These are phyloP conservation scores for Oscheius onirici DNA, from an alignment of 2,888 invertebrate genomes.

Conservation along the genomic window DNA sequence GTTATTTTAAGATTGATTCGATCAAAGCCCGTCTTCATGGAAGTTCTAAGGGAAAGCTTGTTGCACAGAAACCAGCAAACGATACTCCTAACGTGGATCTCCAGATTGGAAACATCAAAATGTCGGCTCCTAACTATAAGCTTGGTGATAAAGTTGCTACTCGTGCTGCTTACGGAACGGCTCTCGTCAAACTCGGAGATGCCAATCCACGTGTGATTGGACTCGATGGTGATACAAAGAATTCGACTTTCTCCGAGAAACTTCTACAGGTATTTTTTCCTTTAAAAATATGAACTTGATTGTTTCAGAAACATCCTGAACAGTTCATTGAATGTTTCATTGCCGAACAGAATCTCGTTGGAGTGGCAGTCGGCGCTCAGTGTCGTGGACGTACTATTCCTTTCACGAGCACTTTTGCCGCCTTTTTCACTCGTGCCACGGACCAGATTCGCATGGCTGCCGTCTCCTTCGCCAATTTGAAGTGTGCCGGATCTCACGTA, in stretches of 20 bases:
- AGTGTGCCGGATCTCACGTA: constrained; percentile 90
- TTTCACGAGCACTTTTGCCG: constrained; percentile 96
- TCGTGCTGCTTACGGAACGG: constrained; percentile 91
- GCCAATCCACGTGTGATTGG: constrained; percentile 82
- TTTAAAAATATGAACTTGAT: background rate
- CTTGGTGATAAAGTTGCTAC: constrained; percentile 81
- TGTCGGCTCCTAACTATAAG: constrained; percentile 83
- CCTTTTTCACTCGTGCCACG: constrained; percentile 93
- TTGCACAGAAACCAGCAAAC: constrained; percentile 58
- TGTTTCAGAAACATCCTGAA: constrained; percentile 73
- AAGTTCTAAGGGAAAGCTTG: constrained; percentile 71
- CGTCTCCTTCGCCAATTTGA: constrained; percentile 95
- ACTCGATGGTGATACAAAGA: constrained; percentile 96
- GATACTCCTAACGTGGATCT: constrained; percentile 62
- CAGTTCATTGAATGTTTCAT: constrained; percentile 97
- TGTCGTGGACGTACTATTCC: constrained; percentile 91
- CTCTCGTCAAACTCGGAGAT: constrained; percentile 85
- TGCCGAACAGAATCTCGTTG: constrained; percentile 84
- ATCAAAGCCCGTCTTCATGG: constrained; percentile 77
- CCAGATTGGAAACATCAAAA: constrained; percentile 51
- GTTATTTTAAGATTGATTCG: constrained; percentile 50
- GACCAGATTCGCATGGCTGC: constrained; percentile 99
- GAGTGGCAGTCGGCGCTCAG: constrained; percentile 92
- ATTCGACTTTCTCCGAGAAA: constrained; percentile 95
- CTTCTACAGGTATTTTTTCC: constrained; percentile 78